Evolutionary conservation across 2,888 invertebrate species (phyloP), one percentile per base, ranked within the genome.

Genomic region (Cerastis rubricosa): DNA sequence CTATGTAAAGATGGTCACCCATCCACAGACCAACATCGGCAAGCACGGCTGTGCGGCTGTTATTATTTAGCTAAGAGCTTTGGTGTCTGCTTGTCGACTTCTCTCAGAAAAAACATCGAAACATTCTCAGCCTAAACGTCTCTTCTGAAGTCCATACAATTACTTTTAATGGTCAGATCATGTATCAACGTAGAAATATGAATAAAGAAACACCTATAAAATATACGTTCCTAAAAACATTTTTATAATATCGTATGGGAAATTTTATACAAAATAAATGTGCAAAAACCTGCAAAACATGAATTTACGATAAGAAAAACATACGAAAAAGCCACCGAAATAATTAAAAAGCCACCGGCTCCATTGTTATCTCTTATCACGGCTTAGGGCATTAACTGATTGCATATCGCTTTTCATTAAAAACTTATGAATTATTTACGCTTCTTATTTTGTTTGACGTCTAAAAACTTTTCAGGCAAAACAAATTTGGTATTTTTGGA

Each of bases 391-490:
- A 75, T 74, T 40, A 71, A 73, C 78, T 70, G 89, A 88, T 87
- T 83, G 59, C 61, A 67, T 81, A 89, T 89, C 86, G 74, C 70
- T 84, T 85, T 82, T 80, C 77, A 73, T 74, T 74, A 79, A 45
- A 82, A 83, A 85, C 61, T 76, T 86, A 86, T 88, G 75, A 85
- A n/a, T 74, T 78, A 74, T 85, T 85, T 81, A 86, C 84, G 87
- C 70, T 76, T 77, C 81, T 80, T 77, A 67, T 35, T 57, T 65
- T 49, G 35, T 71, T 69, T 61, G 65, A 68, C 59, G 43, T 61
- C 29, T 7, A 64, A 74, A 84, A 71, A 40, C 40, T 80, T 80
- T 54, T 49, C 35, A 54, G 45, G 43, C 22, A 43, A 43, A 65
- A 72, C 64, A 29, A 59, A n/a, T 61, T 19, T 7, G 40, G 2